These are phyloP conservation scores for Saccopteryx leptura DNA, from an alignment of 2,113 vertebrate genomes.

Conservation along the genomic window DNA sequence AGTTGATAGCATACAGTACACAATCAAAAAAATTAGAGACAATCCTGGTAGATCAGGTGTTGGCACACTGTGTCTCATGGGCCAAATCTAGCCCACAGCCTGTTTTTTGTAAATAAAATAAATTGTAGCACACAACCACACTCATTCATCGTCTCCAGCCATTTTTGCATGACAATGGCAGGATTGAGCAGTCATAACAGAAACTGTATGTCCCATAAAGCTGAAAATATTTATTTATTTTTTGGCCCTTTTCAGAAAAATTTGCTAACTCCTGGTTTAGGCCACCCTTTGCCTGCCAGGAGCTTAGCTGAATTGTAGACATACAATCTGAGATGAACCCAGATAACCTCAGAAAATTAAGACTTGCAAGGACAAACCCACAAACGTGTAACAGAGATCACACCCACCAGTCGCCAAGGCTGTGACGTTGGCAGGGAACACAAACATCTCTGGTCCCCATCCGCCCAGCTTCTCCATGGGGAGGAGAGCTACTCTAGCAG, in stretches of 20 bases:
- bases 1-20: neutral
- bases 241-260: neutral
- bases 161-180: neutral
- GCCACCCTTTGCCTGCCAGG: neutral
- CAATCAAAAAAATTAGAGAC: neutral
- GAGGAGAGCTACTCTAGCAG: neutral
- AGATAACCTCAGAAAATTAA: neutral
- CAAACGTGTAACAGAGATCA: neutral
- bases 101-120: constrained; percentile 36
- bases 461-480: neutral
- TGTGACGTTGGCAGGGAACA: neutral
- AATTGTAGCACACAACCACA: neutral
- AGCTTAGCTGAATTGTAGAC: neutral
- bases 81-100: neutral
- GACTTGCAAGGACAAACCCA: neutral
- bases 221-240: neutral
- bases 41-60: neutral
- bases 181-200: neutral
- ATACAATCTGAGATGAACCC: neutral
- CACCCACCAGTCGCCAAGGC: neutral
- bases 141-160: neutral
- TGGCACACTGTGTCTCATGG: neutral
- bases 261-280: neutral
- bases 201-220: neutral
- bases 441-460: neutral